Evolutionary conservation across 1,140 invertebrate genomes (phyloP).

Genomic region (Hycleus phaleratus): DNA sequence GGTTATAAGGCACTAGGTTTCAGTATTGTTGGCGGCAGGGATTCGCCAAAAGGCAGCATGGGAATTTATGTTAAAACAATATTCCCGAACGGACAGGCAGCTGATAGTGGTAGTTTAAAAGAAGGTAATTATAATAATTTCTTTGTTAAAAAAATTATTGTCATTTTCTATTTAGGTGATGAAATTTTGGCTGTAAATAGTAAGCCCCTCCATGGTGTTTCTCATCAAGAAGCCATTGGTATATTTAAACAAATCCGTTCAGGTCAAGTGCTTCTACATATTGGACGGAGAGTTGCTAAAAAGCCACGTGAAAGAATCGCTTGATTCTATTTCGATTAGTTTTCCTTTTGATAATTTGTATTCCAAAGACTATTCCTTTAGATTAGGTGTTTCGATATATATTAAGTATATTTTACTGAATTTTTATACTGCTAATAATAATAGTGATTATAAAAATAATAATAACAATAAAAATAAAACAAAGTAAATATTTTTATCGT

Average conservation of each 20-base stretch:
- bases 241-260: conserved; percentile 85
- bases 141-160: not conserved
- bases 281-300: conserved; percentile 41
- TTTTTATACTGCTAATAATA: conserved; percentile 13
- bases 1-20: conserved; percentile 83
- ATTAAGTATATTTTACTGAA: conserved; percentile 2
- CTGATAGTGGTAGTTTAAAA: conserved; percentile 73
- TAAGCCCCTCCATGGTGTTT: conserved; percentile 74
- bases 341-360: conserved; percentile 12
- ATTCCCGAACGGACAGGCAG: conserved; percentile 77
- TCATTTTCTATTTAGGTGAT: conserved; percentile 56
- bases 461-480: too few relatives aligned
- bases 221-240: conserved; percentile 82
- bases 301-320: conserved; percentile 30
- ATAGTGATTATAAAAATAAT: too few relatives aligned
- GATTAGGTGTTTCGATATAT: conserved; percentile 7
- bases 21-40: conserved; percentile 83
- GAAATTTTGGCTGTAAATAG: conserved; percentile 90
- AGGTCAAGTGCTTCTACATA: conserved; percentile 76
- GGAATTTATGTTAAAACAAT: conserved; percentile 89
- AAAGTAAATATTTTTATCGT: too few relatives aligned
- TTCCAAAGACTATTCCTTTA: conserved; percentile 19
- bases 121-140: conserved; percentile 53
- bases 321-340: conserved; percentile 1
- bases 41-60: conserved; percentile 80